These are phyloP conservation scores for Pteropus alecto DNA, from an alignment of 2,113 vertebrate species.

Conservation along the genomic window DNA sequence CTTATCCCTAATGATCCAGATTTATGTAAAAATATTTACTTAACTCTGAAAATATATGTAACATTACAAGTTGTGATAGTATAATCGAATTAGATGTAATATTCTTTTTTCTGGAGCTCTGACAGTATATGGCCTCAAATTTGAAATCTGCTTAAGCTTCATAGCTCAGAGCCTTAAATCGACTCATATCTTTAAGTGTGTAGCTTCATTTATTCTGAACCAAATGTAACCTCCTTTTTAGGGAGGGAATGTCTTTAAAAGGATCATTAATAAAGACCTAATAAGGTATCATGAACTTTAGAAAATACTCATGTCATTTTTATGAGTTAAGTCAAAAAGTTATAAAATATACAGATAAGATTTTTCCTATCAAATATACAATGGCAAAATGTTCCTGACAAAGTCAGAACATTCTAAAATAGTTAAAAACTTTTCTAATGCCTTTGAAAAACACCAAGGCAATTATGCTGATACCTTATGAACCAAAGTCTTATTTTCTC, in stretches of 20 bases:
- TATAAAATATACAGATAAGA: slow-evolving; percentile 39
- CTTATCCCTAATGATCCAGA: neutral
- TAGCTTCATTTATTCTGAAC: slow-evolving; percentile 30
- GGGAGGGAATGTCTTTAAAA: slow-evolving; percentile 22
- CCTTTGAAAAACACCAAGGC: slow-evolving; percentile 9
- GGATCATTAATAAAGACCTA: slow-evolving; percentile 55
- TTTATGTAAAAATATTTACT: slow-evolving; percentile 35
- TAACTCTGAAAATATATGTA: slow-evolving; percentile 20
- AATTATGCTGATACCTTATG: neutral
- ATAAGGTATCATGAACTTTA: neutral
- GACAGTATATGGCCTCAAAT: neutral
- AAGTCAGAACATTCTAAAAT: slow-evolving; percentile 53
- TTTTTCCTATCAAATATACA: slow-evolving; percentile 43
- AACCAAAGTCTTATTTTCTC: slow-evolving; percentile 9
- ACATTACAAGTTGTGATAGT: neutral
- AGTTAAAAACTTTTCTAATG: slow-evolving; percentile 9
- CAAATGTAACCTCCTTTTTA: slow-evolving; percentile 47
- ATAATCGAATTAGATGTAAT: slow-evolving; percentile 21
- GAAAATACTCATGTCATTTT: slow-evolving; percentile 33
- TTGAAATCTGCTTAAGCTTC: slow-evolving; percentile 19
- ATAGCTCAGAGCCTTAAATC: neutral
- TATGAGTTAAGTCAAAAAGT: slow-evolving; percentile 24
- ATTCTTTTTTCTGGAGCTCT: neutral
- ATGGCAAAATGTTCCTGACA: slow-evolving; percentile 4
- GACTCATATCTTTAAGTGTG: neutral